phyloP scores from a whole-genome alignment of 2,888 invertebrate genomes.

The Sceliomorpha sp. region DNA sequence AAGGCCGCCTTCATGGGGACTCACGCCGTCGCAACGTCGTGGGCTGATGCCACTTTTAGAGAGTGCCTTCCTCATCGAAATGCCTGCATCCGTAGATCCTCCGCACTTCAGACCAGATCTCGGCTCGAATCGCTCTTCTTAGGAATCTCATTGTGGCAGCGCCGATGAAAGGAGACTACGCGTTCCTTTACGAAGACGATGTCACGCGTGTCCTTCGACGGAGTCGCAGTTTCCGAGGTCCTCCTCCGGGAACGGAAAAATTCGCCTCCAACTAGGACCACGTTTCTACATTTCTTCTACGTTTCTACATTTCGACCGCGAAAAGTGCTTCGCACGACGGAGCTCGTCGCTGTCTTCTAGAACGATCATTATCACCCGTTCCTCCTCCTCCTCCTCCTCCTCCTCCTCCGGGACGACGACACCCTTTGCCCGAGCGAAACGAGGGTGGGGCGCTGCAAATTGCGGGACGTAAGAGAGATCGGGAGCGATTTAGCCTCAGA shows the following conservation, averaged over 20 bases:
- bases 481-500: conserved; percentile 63
- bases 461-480: conserved; percentile 67
- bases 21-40: conserved; percentile 55
- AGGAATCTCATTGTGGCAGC: too few species aligned
- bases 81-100: conserved; percentile 29
- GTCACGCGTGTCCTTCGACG: too few species aligned
- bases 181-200: too few species aligned
- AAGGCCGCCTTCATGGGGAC: conserved; percentile 74
- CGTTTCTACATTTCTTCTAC: too few species aligned
- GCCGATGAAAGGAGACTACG: too few species aligned
- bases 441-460: conserved; percentile 69
- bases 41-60: too few species aligned
- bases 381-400: conserved; percentile 31
- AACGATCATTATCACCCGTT: conserved; percentile 55
- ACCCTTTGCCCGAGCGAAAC: conserved; percentile 37
- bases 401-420: conserved; percentile 5
- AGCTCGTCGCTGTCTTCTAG: conserved; percentile 21
- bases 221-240: too few species aligned
- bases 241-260: too few species aligned
- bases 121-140: too few species aligned
- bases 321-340: conserved; percentile 18
- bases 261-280: too few species aligned
- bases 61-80: conserved; percentile 55
- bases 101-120: conserved; percentile 48
- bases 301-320: background rate